Percentiles rank a stretch among this genome's conserved stretches.
These are phyloP conservation scores for Kryptolebias marmoratus DNA, from an alignment of 2,113 vertebrate species.

Conservation along the genomic window DNA sequence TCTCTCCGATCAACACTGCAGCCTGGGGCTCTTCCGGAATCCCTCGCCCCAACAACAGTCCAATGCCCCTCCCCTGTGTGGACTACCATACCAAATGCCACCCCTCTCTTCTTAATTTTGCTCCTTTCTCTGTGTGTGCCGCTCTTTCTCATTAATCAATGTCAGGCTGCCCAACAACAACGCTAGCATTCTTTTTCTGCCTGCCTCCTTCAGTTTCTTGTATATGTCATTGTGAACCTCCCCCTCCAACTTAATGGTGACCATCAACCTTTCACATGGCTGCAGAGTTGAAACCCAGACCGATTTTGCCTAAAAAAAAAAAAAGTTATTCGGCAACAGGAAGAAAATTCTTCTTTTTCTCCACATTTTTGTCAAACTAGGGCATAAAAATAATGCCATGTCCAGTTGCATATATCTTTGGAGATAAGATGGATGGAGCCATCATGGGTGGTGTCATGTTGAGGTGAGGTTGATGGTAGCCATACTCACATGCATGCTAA, in stretches of 20 bases:
- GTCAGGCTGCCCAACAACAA: constrained; percentile 78
- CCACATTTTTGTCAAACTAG: constrained; percentile 9
- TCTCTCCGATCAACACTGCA: constrained; percentile 53
- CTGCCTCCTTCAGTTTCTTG: constrained; percentile 54
- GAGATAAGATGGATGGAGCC: constrained; percentile 76
- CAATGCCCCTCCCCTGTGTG: constrained; percentile 43
- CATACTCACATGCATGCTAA: too few relatives aligned
- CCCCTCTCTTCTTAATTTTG: constrained; percentile 71
- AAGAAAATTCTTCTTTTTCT: constrained; percentile 76
- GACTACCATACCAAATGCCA: constrained; percentile 63
- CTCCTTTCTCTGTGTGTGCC: constrained; percentile 55
- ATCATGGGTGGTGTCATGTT: constrained; percentile 37
- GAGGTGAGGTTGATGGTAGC: too few relatives aligned
- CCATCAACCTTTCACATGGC: constrained; percentile 90
- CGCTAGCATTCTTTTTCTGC: constrained; percentile 78
- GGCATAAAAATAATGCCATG: constrained; percentile 77
- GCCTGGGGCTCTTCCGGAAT: constrained; percentile 74
- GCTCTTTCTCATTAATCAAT: constrained; percentile 79
- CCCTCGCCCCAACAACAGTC: constrained; percentile 47
- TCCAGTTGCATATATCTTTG: constrained; percentile 93
- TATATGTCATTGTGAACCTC: constrained; percentile 83
- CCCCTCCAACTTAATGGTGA: constrained; percentile 89
- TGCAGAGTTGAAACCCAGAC: constrained; percentile 83
- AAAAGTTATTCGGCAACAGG: constrained; percentile 84
- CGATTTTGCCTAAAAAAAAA: constrained; percentile 86